Evolutionary conservation across 2,797 vertebrate genomes (phyloP), one percentile per base, ranked within the genome.

Genomic region (Ctenopoma multispine): DNA sequence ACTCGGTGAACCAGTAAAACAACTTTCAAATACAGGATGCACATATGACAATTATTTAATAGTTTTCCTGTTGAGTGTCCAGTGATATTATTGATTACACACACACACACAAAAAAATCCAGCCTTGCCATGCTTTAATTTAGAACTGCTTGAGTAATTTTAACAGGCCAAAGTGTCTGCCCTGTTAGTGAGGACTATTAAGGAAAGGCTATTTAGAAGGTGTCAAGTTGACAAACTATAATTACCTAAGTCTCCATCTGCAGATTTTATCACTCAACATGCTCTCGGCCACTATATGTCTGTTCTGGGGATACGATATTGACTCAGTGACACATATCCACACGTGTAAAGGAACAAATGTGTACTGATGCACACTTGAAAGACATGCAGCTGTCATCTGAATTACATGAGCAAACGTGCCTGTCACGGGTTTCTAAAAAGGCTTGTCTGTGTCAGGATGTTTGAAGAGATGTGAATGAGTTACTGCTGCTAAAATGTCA

Each of bases 161-260:
- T 29, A 63, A 40, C 66, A 55, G 50, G 31, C 46, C 15, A 15
- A 9, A 18, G n/a, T 75, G 58, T 77, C 57, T 47, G 27, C 43
- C 38, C 60, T 46, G 55, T 80, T 81, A 81, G 56, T 80, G 71
- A 31, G 27, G 17, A 65, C 34, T 73, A 83, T 86, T 78, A 77
- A 44, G 51, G 65, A 67, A 82, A 62, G 47, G 49, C 34, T 58
- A 54, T 78, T 79, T 81, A 57, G 47, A 63, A 71, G 56, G 66
- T 75, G 77, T 86, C 82, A 81, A 64, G 65, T 75, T 85, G 73
- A 75, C 82, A 74, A 66, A 75, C 81, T 87, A 60, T 88, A 84
- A 87, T 88, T 85, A 82, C 65, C 75, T 20, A 1, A 36, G 29
- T 51, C 62, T 71, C 85, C 81, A 86, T 89, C 86, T 89, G 82